Evolutionary conservation across 2,113 vertebrate genomes (phyloP).

Genomic region (Arenaria interpres): DNA sequence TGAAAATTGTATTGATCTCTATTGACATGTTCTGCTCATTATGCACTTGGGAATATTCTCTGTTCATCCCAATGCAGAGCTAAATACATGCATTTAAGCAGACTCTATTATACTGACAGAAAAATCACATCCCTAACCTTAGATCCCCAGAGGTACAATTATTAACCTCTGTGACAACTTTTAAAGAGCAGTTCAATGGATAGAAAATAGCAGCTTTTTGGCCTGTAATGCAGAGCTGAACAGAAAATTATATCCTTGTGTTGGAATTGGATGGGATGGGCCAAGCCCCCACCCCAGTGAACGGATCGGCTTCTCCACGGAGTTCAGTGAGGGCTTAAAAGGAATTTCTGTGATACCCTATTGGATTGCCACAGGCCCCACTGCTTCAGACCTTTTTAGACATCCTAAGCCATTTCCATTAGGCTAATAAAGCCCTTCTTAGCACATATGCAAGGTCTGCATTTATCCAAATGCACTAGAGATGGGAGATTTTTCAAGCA

Average conservation of each 20-base stretch:
- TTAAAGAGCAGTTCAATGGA: neutral
- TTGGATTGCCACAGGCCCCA: neutral
- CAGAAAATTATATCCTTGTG: neutral
- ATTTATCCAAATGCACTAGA: neutral
- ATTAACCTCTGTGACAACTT: constrained; percentile 18
- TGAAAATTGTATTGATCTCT: constrained; percentile 32
- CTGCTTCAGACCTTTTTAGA: neutral
- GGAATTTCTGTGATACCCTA: neutral
- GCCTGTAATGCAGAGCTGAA: neutral
- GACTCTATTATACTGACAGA: neutral
- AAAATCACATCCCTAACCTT: constrained; percentile 23
- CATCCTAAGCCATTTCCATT: neutral
- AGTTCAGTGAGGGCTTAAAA: neutral
- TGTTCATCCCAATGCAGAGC: neutral
- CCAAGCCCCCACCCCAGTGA: neutral
- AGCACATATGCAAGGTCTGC: neutral
- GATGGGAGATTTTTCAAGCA: neutral
- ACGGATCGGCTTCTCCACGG: neutral
- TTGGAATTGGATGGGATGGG: rapidly evolving
- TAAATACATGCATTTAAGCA: constrained; percentile 1
- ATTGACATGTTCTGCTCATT: constrained; percentile 3
- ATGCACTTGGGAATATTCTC: neutral
- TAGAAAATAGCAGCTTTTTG: constrained; percentile 13
- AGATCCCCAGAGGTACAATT: constrained; percentile 1
- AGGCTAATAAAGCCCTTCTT: neutral